Evolutionary conservation across 2,797 vertebrate species (phyloP), one percentile per base, ranked within the genome.

Genomic region (Brotogeris chrysoptera): DNA sequence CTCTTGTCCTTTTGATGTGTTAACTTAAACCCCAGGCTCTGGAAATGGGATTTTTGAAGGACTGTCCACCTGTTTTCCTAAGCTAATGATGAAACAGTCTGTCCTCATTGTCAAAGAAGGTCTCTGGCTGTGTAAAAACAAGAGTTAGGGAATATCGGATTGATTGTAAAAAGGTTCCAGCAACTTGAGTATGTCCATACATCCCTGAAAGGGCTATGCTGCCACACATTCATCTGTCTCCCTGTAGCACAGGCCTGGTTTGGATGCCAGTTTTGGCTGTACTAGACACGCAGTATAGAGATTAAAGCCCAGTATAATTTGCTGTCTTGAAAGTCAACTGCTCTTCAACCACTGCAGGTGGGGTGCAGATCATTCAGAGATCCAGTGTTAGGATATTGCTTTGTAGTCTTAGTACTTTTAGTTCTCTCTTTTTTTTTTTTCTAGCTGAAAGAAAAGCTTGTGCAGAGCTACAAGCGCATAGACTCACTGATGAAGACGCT

Each of bases 381-480:
- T 53, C 7, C 12, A 52, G 19, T 5, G 7, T 36, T 70, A 76
- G 46, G 21, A 41, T 16, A 14, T n/a, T 36, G 68, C 80, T 76
- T 55, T 71, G 36, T 38, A 20, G 39, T 47, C 66, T 46, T 64
- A 93, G 43, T 65, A 36, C 32, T 50, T 8, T 66, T 34, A 2
- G 50, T 19, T 77, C 8, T 83, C 16, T 79, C 8, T 83, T 2
- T n/a, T 61, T 81, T 61, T 81, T 82, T 87, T 93, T 95, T 7
- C 38, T 74, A 98, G 98, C 39, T 98, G 63, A 98, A 98, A 95
- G 76, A 96, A 82, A 95, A 82, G 69, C 74, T 98, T 80, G 63
- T 98, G 63, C 18, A 84, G 17, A 46, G 23, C 2, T 73, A 94
- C 9, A 1, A 5, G 65, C 97, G 78, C 8, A 14, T 97, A 43